These are phyloP conservation scores for Flabesymbios commensalis DNA, from an alignment of 2,888 invertebrate genomes.

Conservation along the genomic window DNA sequence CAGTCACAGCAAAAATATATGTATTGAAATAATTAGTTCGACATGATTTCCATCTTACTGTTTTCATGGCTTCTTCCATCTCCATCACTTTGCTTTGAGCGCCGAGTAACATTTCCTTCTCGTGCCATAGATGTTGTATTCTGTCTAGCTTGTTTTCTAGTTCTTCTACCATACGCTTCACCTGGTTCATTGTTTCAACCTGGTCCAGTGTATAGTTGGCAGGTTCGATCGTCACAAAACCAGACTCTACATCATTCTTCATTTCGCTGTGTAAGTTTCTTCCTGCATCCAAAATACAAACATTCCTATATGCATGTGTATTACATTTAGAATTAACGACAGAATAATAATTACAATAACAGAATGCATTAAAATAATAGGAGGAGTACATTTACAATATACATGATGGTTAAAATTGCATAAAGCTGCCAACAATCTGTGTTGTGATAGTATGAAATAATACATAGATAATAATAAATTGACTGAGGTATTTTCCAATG, in stretches of 20 bases:
- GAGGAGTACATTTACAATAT: no score
- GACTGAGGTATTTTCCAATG: no score
- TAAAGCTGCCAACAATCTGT: not conserved
- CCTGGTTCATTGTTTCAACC: constrained; percentile 22
- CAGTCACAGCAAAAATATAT: no score
- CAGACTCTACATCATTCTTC: constrained; percentile 39
- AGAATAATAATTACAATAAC: not conserved
- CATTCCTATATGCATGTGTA: not conserved
- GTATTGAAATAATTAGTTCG: not conserved
- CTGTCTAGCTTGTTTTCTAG: constrained; percentile 52
- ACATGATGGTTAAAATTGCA: no score
- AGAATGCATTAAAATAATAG: no score
- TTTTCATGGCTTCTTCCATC: constrained; percentile 32
- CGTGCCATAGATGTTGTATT: constrained; percentile 44
- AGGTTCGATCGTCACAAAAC: constrained; percentile 32
- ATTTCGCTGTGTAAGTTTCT: constrained; percentile 37
- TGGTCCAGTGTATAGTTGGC: constrained; percentile 48
- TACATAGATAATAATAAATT: no score
- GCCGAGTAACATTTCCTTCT: constrained; percentile 1
- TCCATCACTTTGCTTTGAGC: constrained; percentile 19
- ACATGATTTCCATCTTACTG: constrained; percentile 17
- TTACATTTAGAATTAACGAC: not conserved
- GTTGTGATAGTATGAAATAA: no score
- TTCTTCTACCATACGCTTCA: constrained; percentile 48
- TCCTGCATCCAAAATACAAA: constrained; percentile 30